A percentile compares a stretch with the other conserved stretches of the same genome.
These are phyloP conservation scores for Vultur gryphus DNA, from an alignment of 2,797 vertebrate genomes.

Conservation along the genomic window DNA sequence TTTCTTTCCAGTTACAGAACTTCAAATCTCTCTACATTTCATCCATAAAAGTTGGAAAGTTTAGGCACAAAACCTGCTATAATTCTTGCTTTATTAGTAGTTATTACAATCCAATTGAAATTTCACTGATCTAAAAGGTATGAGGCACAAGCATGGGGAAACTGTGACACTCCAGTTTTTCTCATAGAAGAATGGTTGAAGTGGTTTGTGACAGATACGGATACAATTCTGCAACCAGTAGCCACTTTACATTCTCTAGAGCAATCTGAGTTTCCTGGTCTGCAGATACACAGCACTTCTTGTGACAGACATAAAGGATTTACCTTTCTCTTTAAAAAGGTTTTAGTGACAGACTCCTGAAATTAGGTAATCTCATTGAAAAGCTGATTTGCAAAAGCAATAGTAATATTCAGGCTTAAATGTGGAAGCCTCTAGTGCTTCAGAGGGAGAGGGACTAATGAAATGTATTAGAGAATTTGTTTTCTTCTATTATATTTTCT, in stretches of 20 bases:
- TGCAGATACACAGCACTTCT: not conserved
- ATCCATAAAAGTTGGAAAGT: not conserved
- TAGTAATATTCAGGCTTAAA: not conserved
- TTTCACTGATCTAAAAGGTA: not conserved
- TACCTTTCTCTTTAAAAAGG: not conserved
- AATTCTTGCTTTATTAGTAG: not conserved
- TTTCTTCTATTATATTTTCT: not conserved
- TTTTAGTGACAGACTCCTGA: not conserved
- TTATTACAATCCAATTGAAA: not conserved
- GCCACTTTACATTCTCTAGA: not conserved
- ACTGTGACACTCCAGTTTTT: not conserved
- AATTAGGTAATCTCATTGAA: not conserved
- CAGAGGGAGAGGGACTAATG: not conserved
- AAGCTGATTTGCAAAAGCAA: not conserved
- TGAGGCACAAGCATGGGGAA: not conserved
- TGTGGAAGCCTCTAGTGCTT: not conserved
- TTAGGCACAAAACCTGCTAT: not conserved
- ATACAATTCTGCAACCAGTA: not conserved
- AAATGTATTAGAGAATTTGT: not conserved
- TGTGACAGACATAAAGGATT: not conserved
- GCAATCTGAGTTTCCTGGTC: not conserved
- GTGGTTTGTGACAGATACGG: not conserved
- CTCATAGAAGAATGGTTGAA: not conserved
- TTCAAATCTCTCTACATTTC: not conserved
- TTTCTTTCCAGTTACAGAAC: not conserved